phyloP scores from a whole-genome alignment of 2,797 vertebrate species.

The Parotocinclus haroldoi region DNA sequence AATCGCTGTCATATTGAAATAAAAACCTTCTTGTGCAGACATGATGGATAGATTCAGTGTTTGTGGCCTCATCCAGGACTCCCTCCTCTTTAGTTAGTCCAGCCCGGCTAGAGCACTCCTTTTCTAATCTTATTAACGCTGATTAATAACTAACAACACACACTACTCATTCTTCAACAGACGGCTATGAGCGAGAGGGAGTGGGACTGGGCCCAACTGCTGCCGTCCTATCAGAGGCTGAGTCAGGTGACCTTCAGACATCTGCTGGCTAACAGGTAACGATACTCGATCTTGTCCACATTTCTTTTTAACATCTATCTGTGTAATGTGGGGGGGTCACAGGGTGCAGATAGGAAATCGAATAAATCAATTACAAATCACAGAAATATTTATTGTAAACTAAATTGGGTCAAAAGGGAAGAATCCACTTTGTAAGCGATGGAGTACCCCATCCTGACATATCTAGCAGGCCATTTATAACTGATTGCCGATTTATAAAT shows the following conservation, averaged over 20 bases:
- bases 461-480: too few relatives aligned
- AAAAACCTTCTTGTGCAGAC: constrained; percentile 84
- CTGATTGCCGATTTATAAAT: too few relatives aligned
- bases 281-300: constrained; percentile 35
- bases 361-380: too few relatives aligned
- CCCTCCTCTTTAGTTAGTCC: constrained; percentile 83
- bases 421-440: too few relatives aligned
- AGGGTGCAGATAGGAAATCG: too few relatives aligned
- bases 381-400: too few relatives aligned
- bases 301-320: constrained; percentile 2
- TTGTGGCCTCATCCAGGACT: constrained; percentile 72
- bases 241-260: constrained; percentile 85
- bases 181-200: constrained; percentile 78
- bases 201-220: constrained; percentile 87
- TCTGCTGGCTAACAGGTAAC: constrained; percentile 90
- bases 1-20: constrained; percentile 92
- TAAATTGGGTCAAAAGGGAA: too few relatives aligned
- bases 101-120: constrained; percentile 89
- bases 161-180: constrained; percentile 90
- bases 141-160: constrained; percentile 93
- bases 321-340: too few relatives aligned
- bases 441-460: too few relatives aligned
- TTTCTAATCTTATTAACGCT: constrained; percentile 90
- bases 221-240: constrained; percentile 78
- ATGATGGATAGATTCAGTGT: constrained; percentile 85